Evolutionary conservation across 2,113 vertebrate genomes (phyloP), one percentile per base, ranked within the genome.

Genomic region (Phoenicopterus ruber): DNA sequence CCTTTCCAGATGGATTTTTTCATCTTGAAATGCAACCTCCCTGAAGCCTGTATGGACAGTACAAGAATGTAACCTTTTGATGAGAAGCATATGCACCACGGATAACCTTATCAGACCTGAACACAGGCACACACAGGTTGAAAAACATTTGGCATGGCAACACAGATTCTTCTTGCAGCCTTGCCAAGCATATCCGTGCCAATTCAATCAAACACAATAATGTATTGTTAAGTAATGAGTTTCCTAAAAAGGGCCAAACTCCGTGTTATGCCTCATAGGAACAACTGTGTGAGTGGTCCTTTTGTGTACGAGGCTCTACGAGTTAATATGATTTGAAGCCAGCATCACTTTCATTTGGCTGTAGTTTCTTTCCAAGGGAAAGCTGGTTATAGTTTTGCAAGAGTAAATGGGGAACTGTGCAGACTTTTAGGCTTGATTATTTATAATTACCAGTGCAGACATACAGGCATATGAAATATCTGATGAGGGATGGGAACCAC

Each of bases 221-320:
- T 95, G 44, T 87, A 94, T 96, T 92, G 94, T 94, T 87, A 90
- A 90, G 83, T 96, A 97, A 97, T 91, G 59, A 58, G 21, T 97
- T 95, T 92, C 88, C 67, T 85, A 80, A 88, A 95, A 91, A 88
- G 46, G 76, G 40, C 67, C 90, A 95, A 85, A 94, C 59, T 85
- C 82, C n/a, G 11, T 80, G 83, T 93, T 92, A 89, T 76, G 49
- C 36, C 90, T 94, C 83, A 44, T 38, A 94, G 82, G 93, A 95
- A 47, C 46, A 89, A 62, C 71, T 49, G 83, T 95, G 79, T 82
- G 90, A 96, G 90, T 66, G 86, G 67, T 85, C 50, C 47, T 97
- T 92, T 86, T 86, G 69, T 95, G 57, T 72, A 58, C 22, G 77
- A 94, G 61, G 65, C 19, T 86, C 38, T 92, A 52, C 31, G 76